Percentiles rank a stretch among this genome's conserved stretches.
Evolutionary conservation across 1,140 invertebrate genomes (phyloP).

Genomic region (Ectropis grisescens): DNA sequence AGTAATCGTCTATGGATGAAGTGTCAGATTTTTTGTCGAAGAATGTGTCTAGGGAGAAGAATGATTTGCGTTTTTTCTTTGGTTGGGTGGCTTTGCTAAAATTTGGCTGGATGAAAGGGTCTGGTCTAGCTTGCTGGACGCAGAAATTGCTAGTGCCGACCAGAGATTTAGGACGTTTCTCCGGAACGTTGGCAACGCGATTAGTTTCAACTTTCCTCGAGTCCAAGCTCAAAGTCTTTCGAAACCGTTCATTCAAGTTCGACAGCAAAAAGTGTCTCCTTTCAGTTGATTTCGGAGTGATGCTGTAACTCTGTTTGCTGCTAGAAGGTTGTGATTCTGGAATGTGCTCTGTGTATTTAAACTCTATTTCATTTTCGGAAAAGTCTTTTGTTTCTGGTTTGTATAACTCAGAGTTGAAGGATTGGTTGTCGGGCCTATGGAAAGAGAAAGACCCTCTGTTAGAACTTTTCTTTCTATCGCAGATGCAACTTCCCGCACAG

Average conservation of each 20-base stretch:
- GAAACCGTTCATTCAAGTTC: conserved; percentile 62
- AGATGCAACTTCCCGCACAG: conserved; percentile 49
- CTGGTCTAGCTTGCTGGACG: conserved; percentile 39
- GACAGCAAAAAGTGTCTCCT: conserved; percentile 48
- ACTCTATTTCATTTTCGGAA: conserved; percentile 58
- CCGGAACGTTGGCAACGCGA: conserved; percentile 38
- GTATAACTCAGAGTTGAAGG: conserved; percentile 39
- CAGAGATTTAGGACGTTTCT: conserved; percentile 55
- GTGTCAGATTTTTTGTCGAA: conserved; percentile 65
- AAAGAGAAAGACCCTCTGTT: conserved; percentile 56
- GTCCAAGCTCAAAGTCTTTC: conserved; percentile 64
- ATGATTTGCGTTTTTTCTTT: conserved; percentile 66
- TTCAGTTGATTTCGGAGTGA: conserved; percentile 56
- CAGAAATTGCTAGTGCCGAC: conserved; percentile 55
- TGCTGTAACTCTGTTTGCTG: conserved; percentile 55
- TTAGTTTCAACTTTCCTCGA: conserved; percentile 54
- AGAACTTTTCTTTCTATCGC: conserved; percentile 40
- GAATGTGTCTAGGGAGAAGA: conserved; percentile 65
- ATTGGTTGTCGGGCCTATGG: conserved; percentile 43
- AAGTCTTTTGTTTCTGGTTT: conserved; percentile 27
- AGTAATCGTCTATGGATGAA: conserved; percentile 64
- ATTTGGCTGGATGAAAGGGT: conserved; percentile 35
- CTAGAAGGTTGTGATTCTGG: conserved; percentile 50
- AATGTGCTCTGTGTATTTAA: conserved; percentile 58
- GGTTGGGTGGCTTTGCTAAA: conserved; percentile 41